phyloP scores from a whole-genome alignment of 1,140 invertebrate genomes.

The Drosophila suzukii region DNA sequence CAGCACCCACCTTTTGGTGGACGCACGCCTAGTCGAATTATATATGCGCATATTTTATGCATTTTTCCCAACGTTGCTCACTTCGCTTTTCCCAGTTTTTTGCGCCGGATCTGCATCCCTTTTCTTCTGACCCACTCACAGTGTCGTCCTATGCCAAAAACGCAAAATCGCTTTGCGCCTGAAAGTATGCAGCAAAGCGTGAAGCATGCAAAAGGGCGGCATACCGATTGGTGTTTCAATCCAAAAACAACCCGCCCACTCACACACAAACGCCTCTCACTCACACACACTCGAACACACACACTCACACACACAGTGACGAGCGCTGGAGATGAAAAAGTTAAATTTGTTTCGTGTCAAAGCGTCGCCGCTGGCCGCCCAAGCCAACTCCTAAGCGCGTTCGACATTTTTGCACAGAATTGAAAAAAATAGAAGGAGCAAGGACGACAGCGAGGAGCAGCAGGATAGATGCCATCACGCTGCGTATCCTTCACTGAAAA shows the following conservation, averaged over 20 bases:
- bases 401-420: constrained; percentile 78
- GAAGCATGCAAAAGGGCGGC: constrained; percentile 68
- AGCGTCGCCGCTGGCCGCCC: constrained; percentile 63
- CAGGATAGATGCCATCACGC: constrained; percentile 53
- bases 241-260: constrained; percentile 15
- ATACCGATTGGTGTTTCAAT: constrained; percentile 61
- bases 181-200: constrained; percentile 79
- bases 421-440: constrained; percentile 56
- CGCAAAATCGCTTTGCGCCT: constrained; percentile 79
- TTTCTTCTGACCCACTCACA: constrained; percentile 26
- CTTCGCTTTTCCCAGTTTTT: constrained; percentile 40
- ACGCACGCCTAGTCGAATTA: constrained; percentile 77
- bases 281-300: neutral
- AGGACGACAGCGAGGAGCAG: constrained; percentile 24
- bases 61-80: constrained; percentile 72
- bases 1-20: constrained; percentile 42
- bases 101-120: constrained; percentile 6
- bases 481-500: constrained; percentile 25
- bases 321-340: constrained; percentile 77
- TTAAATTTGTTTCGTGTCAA: constrained; percentile 83
- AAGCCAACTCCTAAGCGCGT: constrained; percentile 73
- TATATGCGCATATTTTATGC: constrained; percentile 81
- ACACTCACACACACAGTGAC: constrained; percentile 23
- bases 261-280: neutral
- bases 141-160: constrained; percentile 62